Base-by-base conservation (phyloP, 1,140 invertebrate genomes). In the Saccostrea cuccullata region DNA sequence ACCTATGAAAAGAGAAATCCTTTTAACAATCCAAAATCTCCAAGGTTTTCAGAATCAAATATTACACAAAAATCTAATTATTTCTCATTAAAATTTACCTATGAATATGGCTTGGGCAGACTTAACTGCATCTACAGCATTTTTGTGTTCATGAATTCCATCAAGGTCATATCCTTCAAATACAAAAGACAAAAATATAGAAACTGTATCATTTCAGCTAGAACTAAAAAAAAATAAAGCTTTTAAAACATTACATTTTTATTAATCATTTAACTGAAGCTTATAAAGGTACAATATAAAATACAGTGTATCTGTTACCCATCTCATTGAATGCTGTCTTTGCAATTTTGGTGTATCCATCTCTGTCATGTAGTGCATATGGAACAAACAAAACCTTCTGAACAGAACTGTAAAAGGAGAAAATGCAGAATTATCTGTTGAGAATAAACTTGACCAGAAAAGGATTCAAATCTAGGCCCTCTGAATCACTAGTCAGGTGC, bases 381-480 rank as follows among this genome's bases (percentile, higher is more conserved):
- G 97, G 97, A 56, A 98, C 95, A 95, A 98, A 98, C 17, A 98
- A 93, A 85, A 98, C 94, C 60, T 96, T 96, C 73, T 95, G 95
- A 2, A 97, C 96, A 91, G 94, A 87, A 94, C 94, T 92, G 91
- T 91, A 90, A 64, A 82, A 26, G 26, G 73, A 82, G 9, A 30
- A 30, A 0, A 47, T 47, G 47, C 47, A 47, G 47, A 47, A 47
- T 47, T 47, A 47, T 47, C 47, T 8, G 47, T 47, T 6, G 9
- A 47, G 9, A 47, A 47, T 47, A 47, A 47, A 47, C 6, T 8
- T 8, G 47, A 3, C 47, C 47, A 47, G 47, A 47, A 1, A 6
- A 47, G 47, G 47, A 47, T 47, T 47, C 2, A 47, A 47, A 47
- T 5, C 30, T 1, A 2, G 30, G 30, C 30, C 30, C 2, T 36